These are phyloP conservation scores for Eulemur mongoz DNA, from an alignment of 2,797 vertebrate species.

Conservation along the genomic window DNA sequence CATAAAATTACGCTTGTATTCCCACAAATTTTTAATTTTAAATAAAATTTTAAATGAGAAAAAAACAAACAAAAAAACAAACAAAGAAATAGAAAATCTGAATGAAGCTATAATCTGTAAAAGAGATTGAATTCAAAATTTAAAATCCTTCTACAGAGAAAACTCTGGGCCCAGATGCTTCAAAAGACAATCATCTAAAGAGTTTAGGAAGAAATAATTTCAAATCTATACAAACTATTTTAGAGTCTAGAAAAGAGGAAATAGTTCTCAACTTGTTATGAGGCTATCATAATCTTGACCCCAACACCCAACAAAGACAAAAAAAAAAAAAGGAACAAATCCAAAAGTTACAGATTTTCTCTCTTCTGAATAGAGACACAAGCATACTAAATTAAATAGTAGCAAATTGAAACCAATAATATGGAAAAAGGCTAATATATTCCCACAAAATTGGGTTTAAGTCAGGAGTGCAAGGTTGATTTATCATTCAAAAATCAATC, in stretches of 20 bases:
- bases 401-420: not conserved
- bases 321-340: not conserved
- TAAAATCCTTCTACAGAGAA: not conserved
- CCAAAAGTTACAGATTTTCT: not conserved
- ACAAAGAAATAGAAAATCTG: not conserved
- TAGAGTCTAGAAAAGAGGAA: not conserved
- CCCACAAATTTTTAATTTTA: no score
- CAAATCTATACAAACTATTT: not conserved
- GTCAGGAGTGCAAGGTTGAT: not conserved
- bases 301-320: not conserved
- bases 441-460: not conserved
- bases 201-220: not conserved
- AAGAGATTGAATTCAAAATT: slow-evolving; percentile 25
- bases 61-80: no score
- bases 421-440: not conserved
- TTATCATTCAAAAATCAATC: not conserved
- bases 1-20: no score
- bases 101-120: not conserved
- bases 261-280: not conserved
- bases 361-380: not conserved
- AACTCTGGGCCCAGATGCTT: not conserved
- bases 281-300: not conserved
- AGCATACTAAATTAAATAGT: not conserved
- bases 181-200: not conserved
- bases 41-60: no score